Conservation (phyloP, 2,797 vertebrate genomes). For the Apogon talboti region DNA sequence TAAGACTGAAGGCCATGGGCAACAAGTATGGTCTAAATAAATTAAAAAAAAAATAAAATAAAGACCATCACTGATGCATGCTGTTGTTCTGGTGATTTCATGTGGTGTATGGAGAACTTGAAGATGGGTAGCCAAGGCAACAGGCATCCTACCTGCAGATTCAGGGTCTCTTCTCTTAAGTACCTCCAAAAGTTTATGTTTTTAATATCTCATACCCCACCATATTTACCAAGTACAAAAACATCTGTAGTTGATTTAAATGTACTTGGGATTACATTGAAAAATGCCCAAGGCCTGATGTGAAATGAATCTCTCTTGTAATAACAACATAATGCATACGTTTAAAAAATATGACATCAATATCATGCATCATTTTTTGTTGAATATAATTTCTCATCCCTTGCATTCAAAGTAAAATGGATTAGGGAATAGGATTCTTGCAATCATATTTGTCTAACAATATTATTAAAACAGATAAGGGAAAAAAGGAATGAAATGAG, state of each 20-base stretch:
- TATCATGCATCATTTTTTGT: not conserved
- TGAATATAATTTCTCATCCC: not conserved
- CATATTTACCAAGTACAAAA: slow-evolving; percentile 18
- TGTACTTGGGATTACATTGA: not conserved
- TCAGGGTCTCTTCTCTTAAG: slow-evolving; percentile 20
- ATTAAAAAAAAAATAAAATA: slow-evolving; percentile 21
- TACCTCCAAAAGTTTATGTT: not conserved
- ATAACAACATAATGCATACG: slow-evolving; percentile 7
- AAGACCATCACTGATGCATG: slow-evolving; percentile 15
- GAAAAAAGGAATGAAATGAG: slow-evolving; percentile 4
- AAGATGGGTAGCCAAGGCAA: slow-evolving; percentile 67
- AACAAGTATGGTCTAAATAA: slow-evolving; percentile 9
- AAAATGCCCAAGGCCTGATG: not conserved
- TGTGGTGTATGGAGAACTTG: slow-evolving; percentile 31
- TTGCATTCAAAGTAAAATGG: not conserved
- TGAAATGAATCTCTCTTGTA: slow-evolving; percentile 7
- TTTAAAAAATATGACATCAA: not conserved
- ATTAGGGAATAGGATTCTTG: slow-evolving; percentile 4
- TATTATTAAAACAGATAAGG: not conserved
- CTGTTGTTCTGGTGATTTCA: slow-evolving; percentile 26
- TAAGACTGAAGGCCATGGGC: slow-evolving; percentile 39
- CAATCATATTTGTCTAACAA: not conserved
- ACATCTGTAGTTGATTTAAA: slow-evolving; percentile 2
- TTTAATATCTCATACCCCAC: not conserved
- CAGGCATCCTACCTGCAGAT: slow-evolving; percentile 48